A percentile compares a stretch with the other conserved stretches of the same genome.
Conservation (phyloP, 2,797 vertebrate species). For the Lagocephalus sceleratus region DNA sequence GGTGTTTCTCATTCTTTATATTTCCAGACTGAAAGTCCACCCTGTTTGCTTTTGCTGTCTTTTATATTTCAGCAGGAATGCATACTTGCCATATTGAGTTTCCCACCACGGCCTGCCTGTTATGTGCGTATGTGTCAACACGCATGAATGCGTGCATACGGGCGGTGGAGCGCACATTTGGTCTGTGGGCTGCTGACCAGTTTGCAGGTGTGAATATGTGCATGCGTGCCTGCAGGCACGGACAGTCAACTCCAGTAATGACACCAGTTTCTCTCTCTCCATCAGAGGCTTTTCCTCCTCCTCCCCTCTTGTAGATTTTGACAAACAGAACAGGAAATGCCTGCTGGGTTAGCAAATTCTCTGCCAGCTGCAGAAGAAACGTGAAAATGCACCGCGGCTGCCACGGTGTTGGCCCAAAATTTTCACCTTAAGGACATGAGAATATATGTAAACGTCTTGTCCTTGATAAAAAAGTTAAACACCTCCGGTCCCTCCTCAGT, state of each 20-base stretch:
- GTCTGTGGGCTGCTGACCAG: constrained; percentile 37
- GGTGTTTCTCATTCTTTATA: constrained; percentile 9
- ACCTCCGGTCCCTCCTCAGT: not conserved
- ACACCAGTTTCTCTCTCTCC: constrained; percentile 16
- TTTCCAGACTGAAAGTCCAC: not conserved
- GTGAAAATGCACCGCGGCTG: constrained; percentile 24
- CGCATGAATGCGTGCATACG: constrained; percentile 46
- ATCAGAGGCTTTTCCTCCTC: constrained; percentile 18
- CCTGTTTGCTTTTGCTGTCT: constrained; percentile 9
- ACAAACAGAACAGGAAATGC: constrained; percentile 54
- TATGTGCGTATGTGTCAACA: constrained; percentile 44
- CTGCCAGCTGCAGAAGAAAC: constrained; percentile 49
- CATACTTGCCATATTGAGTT: constrained; percentile 41
- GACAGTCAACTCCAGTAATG: constrained; percentile 9
- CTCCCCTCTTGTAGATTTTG: constrained; percentile 9
- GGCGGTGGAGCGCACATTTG: constrained; percentile 50
- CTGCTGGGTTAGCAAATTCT: constrained; percentile 46
- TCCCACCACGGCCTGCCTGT: constrained; percentile 32
- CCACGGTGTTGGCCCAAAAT: not conserved
- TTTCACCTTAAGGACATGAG: too few species aligned
- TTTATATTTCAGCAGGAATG: constrained; percentile 33
- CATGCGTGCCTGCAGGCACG: constrained; percentile 40
- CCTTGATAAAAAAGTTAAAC: not conserved
- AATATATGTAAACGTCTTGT: too few species aligned
- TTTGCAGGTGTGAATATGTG: constrained; percentile 62